Conservation (phyloP, 2,888 invertebrate species). For the Schizotus pectinicornis region DNA sequence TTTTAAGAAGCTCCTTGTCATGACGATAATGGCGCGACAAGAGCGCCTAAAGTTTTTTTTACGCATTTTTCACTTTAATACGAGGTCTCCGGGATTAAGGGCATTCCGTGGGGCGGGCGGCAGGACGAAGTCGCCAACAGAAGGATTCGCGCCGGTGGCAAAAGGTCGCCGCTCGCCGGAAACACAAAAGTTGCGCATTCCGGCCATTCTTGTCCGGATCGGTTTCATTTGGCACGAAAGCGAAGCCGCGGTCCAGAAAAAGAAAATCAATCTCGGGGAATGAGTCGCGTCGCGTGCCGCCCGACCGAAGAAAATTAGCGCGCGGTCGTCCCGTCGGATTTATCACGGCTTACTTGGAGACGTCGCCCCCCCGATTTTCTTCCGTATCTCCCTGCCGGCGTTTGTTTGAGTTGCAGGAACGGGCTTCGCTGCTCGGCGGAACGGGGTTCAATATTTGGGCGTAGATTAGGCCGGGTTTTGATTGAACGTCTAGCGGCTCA, state of each 20-base stretch:
- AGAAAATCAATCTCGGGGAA: too few species aligned
- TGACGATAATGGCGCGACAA: too few species aligned
- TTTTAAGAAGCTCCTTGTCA: too few species aligned
- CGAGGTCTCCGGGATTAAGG: too few species aligned
- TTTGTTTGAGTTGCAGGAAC: background rate
- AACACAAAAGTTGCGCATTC: slow-evolving; percentile 28
- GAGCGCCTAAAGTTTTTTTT: too few species aligned
- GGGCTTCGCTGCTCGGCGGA: background rate
- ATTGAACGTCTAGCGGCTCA: slow-evolving; percentile 23
- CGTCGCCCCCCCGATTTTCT: background rate
- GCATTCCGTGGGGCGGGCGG: too few species aligned
- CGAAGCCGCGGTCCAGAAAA: slow-evolving; percentile 1
- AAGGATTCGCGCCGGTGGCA: background rate
- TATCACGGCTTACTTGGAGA: slow-evolving; percentile 21
- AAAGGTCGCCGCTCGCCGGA: slow-evolving; percentile 23
- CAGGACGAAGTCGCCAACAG: too few species aligned
- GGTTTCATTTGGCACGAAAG: slow-evolving; percentile 20
- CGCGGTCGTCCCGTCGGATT: slow-evolving; percentile 19
- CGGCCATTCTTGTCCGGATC: slow-evolving; percentile 22
- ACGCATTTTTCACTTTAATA: too few species aligned
- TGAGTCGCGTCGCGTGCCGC: too few species aligned
- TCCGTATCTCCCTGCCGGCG: background rate
- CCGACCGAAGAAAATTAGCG: slow-evolving; percentile 17
- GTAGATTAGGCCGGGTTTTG: slow-evolving; percentile 20
- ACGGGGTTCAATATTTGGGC: slow-evolving; percentile 14